Conservation (phyloP, 2,797 vertebrate genomes). For the Brachymystax lenok region DNA sequence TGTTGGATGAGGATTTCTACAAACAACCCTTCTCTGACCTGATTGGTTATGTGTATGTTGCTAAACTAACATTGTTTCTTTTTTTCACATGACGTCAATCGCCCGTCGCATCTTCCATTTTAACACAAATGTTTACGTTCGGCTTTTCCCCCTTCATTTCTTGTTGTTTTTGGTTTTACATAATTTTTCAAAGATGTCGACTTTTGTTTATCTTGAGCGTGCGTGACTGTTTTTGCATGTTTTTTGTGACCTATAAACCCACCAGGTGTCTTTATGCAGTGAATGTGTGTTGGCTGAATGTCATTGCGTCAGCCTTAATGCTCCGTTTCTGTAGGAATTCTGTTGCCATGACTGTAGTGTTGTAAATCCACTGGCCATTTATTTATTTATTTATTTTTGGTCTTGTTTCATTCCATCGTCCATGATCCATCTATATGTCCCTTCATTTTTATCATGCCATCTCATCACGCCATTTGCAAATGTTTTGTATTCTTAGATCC, state of each 20-base stretch:
- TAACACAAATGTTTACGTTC: constrained; percentile 35
- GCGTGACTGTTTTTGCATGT: constrained; percentile 13
- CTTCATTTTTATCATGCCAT: background rate
- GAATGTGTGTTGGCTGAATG: background rate
- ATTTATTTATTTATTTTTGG: background rate
- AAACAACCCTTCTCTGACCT: constrained; percentile 99
- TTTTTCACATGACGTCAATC: constrained; percentile 16
- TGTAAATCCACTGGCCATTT: background rate
- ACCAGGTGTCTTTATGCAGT: background rate
- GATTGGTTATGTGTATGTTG: constrained; percentile 99
- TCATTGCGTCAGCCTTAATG: background rate
- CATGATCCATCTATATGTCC: background rate
- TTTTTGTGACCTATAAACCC: background rate
- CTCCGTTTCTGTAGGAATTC: background rate
- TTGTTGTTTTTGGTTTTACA: background rate
- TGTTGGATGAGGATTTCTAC: constrained; percentile 99
- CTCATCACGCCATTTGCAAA: constrained; percentile 17
- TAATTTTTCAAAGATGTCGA: constrained; percentile 9
- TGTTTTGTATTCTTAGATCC: constrained; percentile 22
- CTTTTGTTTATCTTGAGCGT: constrained; percentile 26
- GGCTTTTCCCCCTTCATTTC: background rate
- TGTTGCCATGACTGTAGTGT: background rate
- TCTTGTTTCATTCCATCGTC: background rate
- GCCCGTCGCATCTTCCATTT: constrained; percentile 42
- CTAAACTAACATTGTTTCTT: constrained; percentile 84